Conservation (phyloP, 2,113 vertebrate genomes). For the Leuciscus idus region DNA sequence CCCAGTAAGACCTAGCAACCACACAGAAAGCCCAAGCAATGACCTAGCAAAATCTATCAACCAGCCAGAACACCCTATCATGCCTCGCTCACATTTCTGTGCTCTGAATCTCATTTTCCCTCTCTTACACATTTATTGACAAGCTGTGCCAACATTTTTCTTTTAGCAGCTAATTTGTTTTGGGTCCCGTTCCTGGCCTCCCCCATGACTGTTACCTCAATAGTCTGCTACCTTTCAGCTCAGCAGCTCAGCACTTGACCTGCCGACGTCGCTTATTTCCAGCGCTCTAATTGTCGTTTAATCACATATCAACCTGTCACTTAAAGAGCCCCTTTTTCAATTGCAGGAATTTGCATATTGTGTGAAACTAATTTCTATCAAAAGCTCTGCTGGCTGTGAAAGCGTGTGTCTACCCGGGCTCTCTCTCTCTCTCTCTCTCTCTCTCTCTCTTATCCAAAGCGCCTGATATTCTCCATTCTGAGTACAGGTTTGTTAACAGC, state of each 20-base stretch:
- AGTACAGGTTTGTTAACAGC: conserved; percentile 72
- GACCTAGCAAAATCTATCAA: neutral
- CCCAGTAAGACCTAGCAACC: no score
- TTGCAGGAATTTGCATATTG: conserved; percentile 80
- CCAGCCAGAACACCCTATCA: neutral
- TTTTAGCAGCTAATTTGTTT: conserved; percentile 77
- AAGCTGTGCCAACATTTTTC: conserved; percentile 64
- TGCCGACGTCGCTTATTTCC: conserved; percentile 74
- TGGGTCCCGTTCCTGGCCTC: conserved; percentile 72
- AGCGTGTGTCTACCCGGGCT: conserved; percentile 50
- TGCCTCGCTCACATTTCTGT: neutral
- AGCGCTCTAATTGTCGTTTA: conserved; percentile 83
- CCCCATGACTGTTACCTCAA: conserved; percentile 70
- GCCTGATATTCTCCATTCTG: conserved; percentile 68
- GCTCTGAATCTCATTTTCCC: conserved; percentile 17
- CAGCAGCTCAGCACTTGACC: conserved; percentile 75
- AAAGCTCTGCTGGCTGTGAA: conserved; percentile 76
- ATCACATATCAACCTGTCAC: conserved; percentile 85
- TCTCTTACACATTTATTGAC: conserved; percentile 63
- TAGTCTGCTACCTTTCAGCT: conserved; percentile 78
- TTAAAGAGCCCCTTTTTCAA: conserved; percentile 78
- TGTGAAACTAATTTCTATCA: conserved; percentile 82
- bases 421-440: conserved; percentile 61
- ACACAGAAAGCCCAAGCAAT: no score
- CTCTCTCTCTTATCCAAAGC: conserved; percentile 52